These are phyloP conservation scores for Scaptomyza montana DNA, from an alignment of 1,140 invertebrate species.

Conservation along the genomic window DNA sequence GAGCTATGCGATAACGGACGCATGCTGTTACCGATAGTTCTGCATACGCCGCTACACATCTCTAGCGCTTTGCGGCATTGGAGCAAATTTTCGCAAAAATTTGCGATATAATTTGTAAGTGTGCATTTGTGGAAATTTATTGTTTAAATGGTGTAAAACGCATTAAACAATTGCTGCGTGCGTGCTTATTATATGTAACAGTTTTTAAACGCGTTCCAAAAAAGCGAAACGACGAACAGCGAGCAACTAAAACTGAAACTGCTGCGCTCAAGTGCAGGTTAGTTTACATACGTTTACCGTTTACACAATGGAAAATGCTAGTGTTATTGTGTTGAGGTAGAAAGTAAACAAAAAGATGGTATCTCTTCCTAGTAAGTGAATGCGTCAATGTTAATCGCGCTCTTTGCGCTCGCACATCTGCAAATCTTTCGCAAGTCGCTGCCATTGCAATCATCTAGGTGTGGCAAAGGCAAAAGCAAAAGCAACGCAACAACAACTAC, in stretches of 20 bases:
- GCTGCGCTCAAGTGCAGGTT: constrained; percentile 52
- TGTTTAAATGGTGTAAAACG: constrained; percentile 47
- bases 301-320: constrained; percentile 30
- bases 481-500: constrained; percentile 34
- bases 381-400: constrained; percentile 80
- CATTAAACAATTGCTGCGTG: constrained; percentile 32
- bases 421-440: constrained; percentile 70
- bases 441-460: constrained; percentile 57
- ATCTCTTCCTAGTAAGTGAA: constrained; percentile 58
- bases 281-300: constrained; percentile 38
- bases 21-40: constrained; percentile 50
- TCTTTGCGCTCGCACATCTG: constrained; percentile 75
- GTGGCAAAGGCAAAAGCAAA: constrained; percentile 62
- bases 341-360: constrained; percentile 41
- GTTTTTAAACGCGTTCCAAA: constrained; percentile 24
- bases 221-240: constrained; percentile 12
- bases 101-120: constrained; percentile 43
- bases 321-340: constrained; percentile 17
- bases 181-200: constrained; percentile 31
- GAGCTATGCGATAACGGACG: constrained; percentile 50
- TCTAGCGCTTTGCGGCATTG: constrained; percentile 70
- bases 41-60: constrained; percentile 59
- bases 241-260: constrained; percentile 29
- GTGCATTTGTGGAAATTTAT: constrained; percentile 40
- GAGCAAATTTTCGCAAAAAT: constrained; percentile 56